Base-by-base conservation (phyloP, 2,113 vertebrate genomes). In the Archilochus colubris region DNA sequence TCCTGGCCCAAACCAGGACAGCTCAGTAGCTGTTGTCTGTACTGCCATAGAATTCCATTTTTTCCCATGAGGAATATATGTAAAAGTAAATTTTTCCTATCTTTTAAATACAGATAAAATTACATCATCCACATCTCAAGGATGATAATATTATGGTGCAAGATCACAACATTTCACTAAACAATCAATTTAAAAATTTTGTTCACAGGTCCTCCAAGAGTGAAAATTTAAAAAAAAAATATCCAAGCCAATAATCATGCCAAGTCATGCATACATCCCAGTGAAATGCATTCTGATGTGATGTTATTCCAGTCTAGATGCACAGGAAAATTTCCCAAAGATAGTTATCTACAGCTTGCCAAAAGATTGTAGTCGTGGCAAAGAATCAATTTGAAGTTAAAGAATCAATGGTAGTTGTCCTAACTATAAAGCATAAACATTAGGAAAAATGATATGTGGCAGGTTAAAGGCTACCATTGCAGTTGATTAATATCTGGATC, bases 401-500 rank as follows among this genome's bases (percentile, higher is more conserved):
- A 33, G 18, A 40, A 40, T 40, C 38, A 40, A 6, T 78, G 24
- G 14, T 58, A 62, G 24, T 33, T 89, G 30, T 81, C 33, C 36
- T 67, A 83, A 44, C 31, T 69, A 25, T 51, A 63, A 92, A 86
- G 16, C n/a, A 74, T 57, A 78, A 89, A 69, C 28, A 79, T 40
- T 11, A 79, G 59, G 30, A 85, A 86, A 93, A 76, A 40, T 55
- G 55, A 38, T 66, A 53, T 27, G n/a, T 68, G 15, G 10, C 40
- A 48, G 16, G 38, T 55, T 93, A 82, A 93, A 92, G n/a, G 55
- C 12, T 79, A 53, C 9, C 7, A n/a, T 64, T 88, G 38, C 3
- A 92, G 23, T 27, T 91, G 88, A 66, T 68, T 88, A 86, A 67
- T 86, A 77, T 86, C 66, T 95, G 48, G 30, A 82, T 88, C 88